Evolutionary conservation across 2,797 vertebrate genomes (phyloP), one percentile per base, ranked within the genome.

Genomic region (Xenentodon cancila): DNA sequence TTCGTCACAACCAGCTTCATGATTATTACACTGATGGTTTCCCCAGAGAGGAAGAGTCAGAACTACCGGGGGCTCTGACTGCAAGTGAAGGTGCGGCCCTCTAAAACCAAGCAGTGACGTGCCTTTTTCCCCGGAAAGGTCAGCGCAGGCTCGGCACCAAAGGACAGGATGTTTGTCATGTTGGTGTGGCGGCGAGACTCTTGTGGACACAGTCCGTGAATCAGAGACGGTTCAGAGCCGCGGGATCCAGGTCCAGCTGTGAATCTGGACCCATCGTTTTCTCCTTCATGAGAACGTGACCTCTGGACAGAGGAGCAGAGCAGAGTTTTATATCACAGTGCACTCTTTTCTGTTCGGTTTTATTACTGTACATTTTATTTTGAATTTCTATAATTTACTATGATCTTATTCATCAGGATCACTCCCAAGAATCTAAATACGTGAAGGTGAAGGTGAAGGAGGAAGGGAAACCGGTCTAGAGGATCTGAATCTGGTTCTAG

Each of bases 1-100:
- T 93, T 87, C 82, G 85, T 84, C 86, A 70, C 74, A 92, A 62
- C 84, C 78, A 79, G 3, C 25, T 84, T 83, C 81, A 84, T 85
- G 78, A 81, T 82, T 83, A 84, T 78, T 74, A 77, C 66, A 67
- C 9, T 57, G 73, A 82, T 73, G 73, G 72, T 53, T 62, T 66
- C 64, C 67, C 59, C 52, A 5, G 40, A 71, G 59, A 60, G 21
- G 18, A 65, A 0, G 25, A 51, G 76, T 74, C 78, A 77, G 72
- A 89, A 61, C 83, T 86, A 83, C 86, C 85, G 88, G 53, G 70
- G 70, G 79, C 79, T 59, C 54, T 68, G 18, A 45, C 69, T 62
- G 66, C 54, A 70, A 59, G 60, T 70, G 40, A 68, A 84, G 82
- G 82, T 71, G 73, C 71, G 59, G 71, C 50, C 58, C 46, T 32